phyloP scores from a whole-genome alignment of 37 sponge, comb jelly and placozoan species.

The Aplysina aerophoba region DNA sequence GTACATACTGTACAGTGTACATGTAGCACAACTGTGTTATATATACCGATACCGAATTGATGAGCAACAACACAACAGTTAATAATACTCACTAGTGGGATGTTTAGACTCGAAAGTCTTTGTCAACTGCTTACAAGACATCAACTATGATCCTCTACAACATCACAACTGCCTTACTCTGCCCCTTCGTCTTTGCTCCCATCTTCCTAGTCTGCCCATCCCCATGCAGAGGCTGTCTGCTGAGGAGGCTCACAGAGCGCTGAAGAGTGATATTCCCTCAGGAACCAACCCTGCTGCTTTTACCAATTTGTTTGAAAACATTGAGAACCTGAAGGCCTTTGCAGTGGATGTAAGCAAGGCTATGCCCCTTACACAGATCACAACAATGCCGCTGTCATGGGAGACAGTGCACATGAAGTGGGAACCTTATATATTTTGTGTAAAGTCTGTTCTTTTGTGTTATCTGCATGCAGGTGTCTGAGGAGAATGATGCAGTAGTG shows the following conservation, averaged over 20 bases:
- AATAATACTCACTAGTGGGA: no score
- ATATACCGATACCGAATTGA: no score
- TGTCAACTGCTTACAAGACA: no score
- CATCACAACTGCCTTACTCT: background rate
- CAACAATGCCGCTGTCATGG: background rate
- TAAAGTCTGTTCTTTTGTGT: background rate
- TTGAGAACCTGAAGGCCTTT: constrained; percentile 69
- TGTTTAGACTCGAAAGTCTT: no score
- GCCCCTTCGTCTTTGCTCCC: background rate
- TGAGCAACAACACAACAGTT: no score
- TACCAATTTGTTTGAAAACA: constrained; percentile 62
- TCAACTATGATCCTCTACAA: background rate
- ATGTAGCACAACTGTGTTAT: no score
- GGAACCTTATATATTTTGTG: background rate
- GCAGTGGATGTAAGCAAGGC: constrained; percentile 62
- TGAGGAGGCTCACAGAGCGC: constrained; percentile 54
- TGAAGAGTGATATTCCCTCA: background rate
- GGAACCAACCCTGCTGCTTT: background rate
- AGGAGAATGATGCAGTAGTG: constrained; percentile 46
- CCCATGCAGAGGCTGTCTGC: constrained; percentile 65
- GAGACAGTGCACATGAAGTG: background rate
- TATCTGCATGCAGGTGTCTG: background rate
- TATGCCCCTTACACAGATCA: background rate
- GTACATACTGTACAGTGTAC: no score
- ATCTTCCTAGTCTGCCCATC: constrained; percentile 70